Evolutionary conservation across 2,888 invertebrate genomes (phyloP), one percentile per base, ranked within the genome.

Genomic region (Alloplasta piceator): DNA sequence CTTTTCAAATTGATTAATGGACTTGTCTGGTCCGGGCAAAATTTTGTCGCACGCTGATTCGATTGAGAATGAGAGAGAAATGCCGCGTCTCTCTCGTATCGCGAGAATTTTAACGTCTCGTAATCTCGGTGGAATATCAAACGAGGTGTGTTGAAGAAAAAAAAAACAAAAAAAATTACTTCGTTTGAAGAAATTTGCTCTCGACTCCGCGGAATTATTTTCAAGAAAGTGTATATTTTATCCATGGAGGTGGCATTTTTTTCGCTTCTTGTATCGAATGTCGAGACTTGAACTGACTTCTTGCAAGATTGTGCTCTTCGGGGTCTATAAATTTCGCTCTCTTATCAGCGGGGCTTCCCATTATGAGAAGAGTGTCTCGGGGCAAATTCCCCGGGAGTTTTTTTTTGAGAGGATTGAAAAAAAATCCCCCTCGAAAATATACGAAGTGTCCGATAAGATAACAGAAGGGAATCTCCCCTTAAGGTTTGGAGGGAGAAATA

Each of bases 381-480:
- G n/a, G n/a, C 46, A 56, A 5, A 36, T 38, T 58, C 39, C 76
- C 83, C 52, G 58, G 82, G 76, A 83, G 85, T 84, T 16, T 16
- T 67, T 58, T 58, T 3, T 6, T 41, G 16, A n/a, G 26, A 56
- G 36, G 56, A 70, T n/a, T 63, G 56, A 74, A 66, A 60, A 43
- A 68, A n/a, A n/a, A 36, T 52, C 66, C 56, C 72, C 61, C 46
- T 39, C 56, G 55, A 84, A 82, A 84, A 82, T 85, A 82, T 78
- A 70, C 80, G 70, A 71, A 67, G n/a, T n/a, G n/a, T n/a, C 60
- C 85, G 89, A 89, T 89, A 89, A 89, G 87, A 89, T 88, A 88
- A 86, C 81, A 79, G 79, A 46, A n/a, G n/a, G 84, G 82, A 87
- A 78, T 85, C 85, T n/a, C n/a, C n/a, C 83, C 83, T 80, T 60